These are phyloP conservation scores for Geococcyx californianus DNA, from an alignment of 2,113 vertebrate genomes.

Conservation along the genomic window DNA sequence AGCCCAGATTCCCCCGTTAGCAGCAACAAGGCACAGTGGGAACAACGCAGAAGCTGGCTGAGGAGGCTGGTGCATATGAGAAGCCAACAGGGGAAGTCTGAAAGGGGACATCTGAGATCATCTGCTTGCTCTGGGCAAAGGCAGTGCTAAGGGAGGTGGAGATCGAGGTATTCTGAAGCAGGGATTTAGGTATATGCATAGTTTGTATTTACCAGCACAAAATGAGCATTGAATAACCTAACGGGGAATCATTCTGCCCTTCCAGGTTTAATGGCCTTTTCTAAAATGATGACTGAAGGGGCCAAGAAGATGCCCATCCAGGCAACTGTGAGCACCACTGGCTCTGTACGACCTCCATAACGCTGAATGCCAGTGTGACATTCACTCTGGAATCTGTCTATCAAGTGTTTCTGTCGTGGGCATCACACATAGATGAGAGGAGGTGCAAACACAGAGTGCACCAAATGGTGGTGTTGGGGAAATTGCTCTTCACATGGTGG, in stretches of 20 bases:
- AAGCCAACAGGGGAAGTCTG: not conserved
- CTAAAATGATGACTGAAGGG: not conserved
- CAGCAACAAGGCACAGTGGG: not conserved
- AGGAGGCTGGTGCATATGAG: not conserved
- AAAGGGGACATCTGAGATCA: not conserved
- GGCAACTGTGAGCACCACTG: not conserved
- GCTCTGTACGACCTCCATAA: rapidly evolving
- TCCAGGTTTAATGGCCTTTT: not conserved
- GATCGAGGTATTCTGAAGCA: not conserved
- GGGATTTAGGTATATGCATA: rapidly evolving
- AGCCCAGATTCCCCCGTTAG: not conserved
- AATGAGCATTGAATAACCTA: not conserved
- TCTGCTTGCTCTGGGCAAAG: not conserved
- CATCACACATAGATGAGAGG: rapidly evolving
- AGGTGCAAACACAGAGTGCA: not conserved
- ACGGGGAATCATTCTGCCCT: not conserved
- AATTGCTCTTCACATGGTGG: not conserved
- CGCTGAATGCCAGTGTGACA: rapidly evolving
- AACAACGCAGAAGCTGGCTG: not conserved
- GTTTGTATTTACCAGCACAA: rapidly evolving
- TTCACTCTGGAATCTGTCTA: not conserved
- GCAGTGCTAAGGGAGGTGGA: not conserved
- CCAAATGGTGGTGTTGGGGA: not conserved
- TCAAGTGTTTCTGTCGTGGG: rapidly evolving
- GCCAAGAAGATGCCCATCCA: not conserved